Evolutionary conservation across 2,113 vertebrate species (phyloP).

Genomic region (Columbina picui): DNA sequence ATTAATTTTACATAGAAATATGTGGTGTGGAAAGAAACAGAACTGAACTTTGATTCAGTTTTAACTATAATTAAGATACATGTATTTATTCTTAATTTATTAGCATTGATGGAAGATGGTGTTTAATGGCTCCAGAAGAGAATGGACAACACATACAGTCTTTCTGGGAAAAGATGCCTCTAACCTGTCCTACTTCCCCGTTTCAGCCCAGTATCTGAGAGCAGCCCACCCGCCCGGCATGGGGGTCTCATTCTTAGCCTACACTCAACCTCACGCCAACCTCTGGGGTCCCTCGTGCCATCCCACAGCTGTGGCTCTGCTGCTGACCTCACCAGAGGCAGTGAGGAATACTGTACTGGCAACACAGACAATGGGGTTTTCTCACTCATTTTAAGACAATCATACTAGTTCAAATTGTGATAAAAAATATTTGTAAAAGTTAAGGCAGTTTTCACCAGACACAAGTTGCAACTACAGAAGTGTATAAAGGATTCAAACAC

Average conservation of each 20-base stretch:
- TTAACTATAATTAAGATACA: neutral
- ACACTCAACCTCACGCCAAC: neutral
- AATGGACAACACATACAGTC: neutral
- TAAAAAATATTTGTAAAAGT: neutral
- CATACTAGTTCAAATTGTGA: neutral
- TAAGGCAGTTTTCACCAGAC: neutral
- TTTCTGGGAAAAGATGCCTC: neutral
- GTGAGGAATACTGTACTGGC: neutral
- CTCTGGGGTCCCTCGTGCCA: neutral
- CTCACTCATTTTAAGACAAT: neutral
- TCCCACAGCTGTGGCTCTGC: neutral
- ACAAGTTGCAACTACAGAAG: neutral
- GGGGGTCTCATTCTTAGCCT: neutral
- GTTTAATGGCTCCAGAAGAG: neutral
- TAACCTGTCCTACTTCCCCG: neutral
- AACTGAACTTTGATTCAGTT: neutral
- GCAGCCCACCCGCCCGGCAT: neutral
- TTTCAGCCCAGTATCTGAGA: neutral
- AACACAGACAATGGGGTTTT: neutral
- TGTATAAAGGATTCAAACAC: neutral
- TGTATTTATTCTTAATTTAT: neutral
- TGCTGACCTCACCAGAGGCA: neutral
- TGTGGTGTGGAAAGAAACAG: neutral
- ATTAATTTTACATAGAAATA: neutral
- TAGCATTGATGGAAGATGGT: neutral